These are phyloP conservation scores for Gobius niger DNA, from an alignment of 2,113 vertebrate genomes.

Conservation along the genomic window DNA sequence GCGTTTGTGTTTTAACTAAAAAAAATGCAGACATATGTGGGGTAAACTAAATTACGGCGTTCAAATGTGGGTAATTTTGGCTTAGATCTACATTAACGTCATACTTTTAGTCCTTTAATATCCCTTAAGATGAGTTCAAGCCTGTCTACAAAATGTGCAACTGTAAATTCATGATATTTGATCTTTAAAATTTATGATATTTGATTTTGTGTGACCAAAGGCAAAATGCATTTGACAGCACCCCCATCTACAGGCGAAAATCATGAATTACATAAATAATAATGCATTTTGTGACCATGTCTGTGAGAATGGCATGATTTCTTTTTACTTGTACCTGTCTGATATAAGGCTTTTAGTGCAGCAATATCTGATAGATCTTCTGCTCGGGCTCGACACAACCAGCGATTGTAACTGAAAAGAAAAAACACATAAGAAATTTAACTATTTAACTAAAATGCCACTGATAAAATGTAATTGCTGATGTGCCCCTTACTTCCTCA, in stretches of 20 bases:
- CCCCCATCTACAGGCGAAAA: conserved; percentile 35
- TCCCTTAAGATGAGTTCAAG: background rate
- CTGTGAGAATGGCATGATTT: background rate
- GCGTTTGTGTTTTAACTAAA: background rate
- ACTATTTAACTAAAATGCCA: background rate
- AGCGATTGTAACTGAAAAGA: conserved; percentile 89
- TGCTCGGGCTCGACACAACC: conserved; percentile 93
- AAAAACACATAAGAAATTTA: background rate
- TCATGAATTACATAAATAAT: background rate
- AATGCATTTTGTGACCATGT: background rate
- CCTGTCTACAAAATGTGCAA: background rate
- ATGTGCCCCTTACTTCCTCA: conserved; percentile 86
- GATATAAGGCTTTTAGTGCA: conserved; percentile 95
- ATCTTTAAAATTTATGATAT: background rate
- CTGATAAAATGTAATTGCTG: background rate
- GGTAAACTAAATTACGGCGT: background rate
- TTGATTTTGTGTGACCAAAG: background rate
- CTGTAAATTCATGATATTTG: background rate
- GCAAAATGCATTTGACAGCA: conserved; percentile 6
- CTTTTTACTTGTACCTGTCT: conserved; percentile 83
- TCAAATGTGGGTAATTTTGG: background rate
- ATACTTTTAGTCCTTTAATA: background rate
- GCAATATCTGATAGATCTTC: conserved; percentile 97
- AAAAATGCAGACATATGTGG: too few species aligned
- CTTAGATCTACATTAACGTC: background rate